Evolutionary conservation across 2,797 vertebrate genomes (phyloP), one percentile per base, ranked within the genome.

Genomic region (Natrix natrix): DNA sequence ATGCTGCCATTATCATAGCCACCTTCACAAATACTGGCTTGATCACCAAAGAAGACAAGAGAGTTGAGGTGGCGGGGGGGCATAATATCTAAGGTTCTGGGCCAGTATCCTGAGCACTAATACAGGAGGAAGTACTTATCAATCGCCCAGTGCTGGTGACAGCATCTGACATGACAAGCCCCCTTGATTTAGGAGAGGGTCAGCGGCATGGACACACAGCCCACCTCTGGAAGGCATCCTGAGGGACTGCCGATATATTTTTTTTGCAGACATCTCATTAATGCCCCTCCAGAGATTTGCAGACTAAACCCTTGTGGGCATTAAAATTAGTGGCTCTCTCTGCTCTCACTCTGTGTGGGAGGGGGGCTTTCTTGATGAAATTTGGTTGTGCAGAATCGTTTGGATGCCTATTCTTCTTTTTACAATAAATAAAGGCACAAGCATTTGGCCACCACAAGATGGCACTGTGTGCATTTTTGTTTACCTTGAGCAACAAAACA

Each of bases 361-460:
- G 12, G 8, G 4, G 26, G 16, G 74, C 57, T 11, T 4, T 43
- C 86, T 37, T 56, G 55, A 24, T 16, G 60, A 26, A 59, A 52
- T 43, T 4, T 4, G 16, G 22, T 12, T 86, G 17, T 60, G 5
- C 28, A 54, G 16, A 94, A 74, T 57, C 8, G 2, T 66, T 91
- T 17, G 22, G 24, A 37, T 48, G 66, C 14, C 17, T 88, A 74
- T 83, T 48, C 74, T 43, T 78, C 74, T 59, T 24, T 57, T 56
- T 74, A 32, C 66, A 16, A 28, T 61, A 87, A 60, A 16, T 43
- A 32, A 7, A 87, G 16, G 10, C 43, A 37, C n/a, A 86, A 57
- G 63, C 57, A 60, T 59, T 92, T 93, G 89, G 55, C 93, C 95
- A 95, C 95, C 95, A 95, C 95, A 91, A 95, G 95, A 93, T 94